Conservation (phyloP, 2,888 invertebrate genomes). For the Eupithecia tripunctaria region DNA sequence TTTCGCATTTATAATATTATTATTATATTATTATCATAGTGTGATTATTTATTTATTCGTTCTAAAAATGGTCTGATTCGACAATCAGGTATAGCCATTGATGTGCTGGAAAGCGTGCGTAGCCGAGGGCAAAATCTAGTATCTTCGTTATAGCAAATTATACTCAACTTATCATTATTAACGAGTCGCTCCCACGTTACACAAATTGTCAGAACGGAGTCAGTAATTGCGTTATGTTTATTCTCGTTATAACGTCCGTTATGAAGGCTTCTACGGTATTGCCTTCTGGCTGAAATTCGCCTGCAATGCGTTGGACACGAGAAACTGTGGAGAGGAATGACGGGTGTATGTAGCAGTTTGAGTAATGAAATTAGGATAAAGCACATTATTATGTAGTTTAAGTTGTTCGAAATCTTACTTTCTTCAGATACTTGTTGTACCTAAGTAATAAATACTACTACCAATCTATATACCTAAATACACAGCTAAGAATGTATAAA, state of each 20-base stretch:
- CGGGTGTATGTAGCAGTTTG: neutral
- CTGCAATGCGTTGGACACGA: constrained; percentile 46
- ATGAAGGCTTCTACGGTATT: constrained; percentile 40
- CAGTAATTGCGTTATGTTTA: constrained; percentile 35
- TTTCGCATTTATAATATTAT: no score
- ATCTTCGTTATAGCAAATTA: neutral
- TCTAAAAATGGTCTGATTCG: no score
- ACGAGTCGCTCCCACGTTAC: neutral
- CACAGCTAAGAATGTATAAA: no score
- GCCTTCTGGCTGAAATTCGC: constrained; percentile 43
- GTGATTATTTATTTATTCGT: no score
- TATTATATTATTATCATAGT: no score
- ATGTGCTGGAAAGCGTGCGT: neutral
- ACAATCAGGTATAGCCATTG: neutral
- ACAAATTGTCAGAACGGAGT: constrained; percentile 13
- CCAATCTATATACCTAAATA: no score
- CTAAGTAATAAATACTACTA: no score
- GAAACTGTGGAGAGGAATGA: constrained; percentile 31
- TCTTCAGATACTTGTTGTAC: no score
- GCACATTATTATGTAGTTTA: no score
- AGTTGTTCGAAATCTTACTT: neutral
- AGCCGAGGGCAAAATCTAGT: neutral
- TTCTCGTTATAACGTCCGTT: constrained; percentile 37
- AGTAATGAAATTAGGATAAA: neutral
- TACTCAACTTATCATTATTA: constrained; percentile 3